phyloP scores from a whole-genome alignment of 2,888 invertebrate genomes.

The Habrosyne pyritoides region DNA sequence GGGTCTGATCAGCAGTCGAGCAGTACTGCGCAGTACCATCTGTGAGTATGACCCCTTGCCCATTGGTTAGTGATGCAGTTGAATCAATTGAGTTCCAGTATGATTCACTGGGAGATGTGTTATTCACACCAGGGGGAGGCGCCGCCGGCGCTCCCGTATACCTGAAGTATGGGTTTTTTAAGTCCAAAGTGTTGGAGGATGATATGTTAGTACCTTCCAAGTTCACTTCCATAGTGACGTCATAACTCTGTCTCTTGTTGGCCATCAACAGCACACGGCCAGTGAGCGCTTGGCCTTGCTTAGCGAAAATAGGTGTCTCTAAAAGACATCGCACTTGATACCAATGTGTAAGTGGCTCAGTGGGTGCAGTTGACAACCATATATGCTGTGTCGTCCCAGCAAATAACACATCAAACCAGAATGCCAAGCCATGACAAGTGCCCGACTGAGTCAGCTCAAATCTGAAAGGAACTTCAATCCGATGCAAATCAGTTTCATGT shows the following conservation, averaged over 20 bases:
- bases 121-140: slow-evolving; percentile 95
- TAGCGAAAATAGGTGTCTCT: slow-evolving; percentile 96
- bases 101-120: slow-evolving; percentile 95
- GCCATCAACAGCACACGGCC: slow-evolving; percentile 95
- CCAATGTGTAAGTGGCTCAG: slow-evolving; percentile 99
- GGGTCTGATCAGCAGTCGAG: slow-evolving; percentile 66
- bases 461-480: slow-evolving; percentile 97
- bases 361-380: slow-evolving; percentile 98
- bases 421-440: slow-evolving; percentile 97
- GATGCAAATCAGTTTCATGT: slow-evolving; percentile 96
- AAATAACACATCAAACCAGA: slow-evolving; percentile 99
- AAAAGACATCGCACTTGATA: slow-evolving; percentile 98
- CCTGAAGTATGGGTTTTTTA: slow-evolving; percentile 99
- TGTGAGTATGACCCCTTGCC: slow-evolving; percentile 71
- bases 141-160: slow-evolving; percentile 96
- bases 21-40: slow-evolving; percentile 74
- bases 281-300: slow-evolving; percentile 95
- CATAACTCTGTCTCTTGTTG: slow-evolving; percentile 98
- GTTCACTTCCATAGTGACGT: slow-evolving; percentile 97
- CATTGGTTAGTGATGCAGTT: slow-evolving; percentile 81
- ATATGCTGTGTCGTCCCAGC: slow-evolving; percentile 94
- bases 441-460: slow-evolving; percentile 96
- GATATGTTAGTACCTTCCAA: slow-evolving; percentile 94
- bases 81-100: slow-evolving; percentile 95
- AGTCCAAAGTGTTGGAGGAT: slow-evolving; percentile 95